Base-by-base conservation (phyloP, 2,113 vertebrate genomes). In the Pitta sordida region DNA sequence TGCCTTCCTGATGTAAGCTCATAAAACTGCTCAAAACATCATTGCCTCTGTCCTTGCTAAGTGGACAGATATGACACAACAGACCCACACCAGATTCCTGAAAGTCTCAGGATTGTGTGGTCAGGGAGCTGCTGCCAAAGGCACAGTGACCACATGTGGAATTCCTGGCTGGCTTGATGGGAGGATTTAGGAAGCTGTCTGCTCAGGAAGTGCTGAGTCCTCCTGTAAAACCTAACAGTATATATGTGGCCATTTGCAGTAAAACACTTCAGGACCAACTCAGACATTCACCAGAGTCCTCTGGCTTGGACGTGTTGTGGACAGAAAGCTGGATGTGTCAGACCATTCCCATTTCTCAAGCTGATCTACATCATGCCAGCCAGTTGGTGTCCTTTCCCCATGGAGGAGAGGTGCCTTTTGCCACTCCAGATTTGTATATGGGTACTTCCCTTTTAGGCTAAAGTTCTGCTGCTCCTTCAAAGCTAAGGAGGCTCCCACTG, bases 31-130 rank as follows among this genome's bases (percentile, higher is more conserved):
- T 46, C 23, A 69, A 56, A 88, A 80, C 53, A 26, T 36, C 65
- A 36, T 7, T 49, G 24, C 15, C 32, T 20, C 11, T 78, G 36
- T 51, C 49, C 41, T 80, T 70, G 27, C 29, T 67, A 10, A 18
- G 18, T 4, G 51, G 37, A 11, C 24, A 76, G n/a, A 71, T 88
- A 63, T 5, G 18, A 43, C 15, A 44, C 39, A 11, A 2, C 17
- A 20, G 52, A 26, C 27, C 43, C 15, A 29, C 27, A 44, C 6
- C 37, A 24, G 46, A 53, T 26, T 11, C 32, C 37, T 76, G 46
- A 2, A 14, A 22, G 10, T 24, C 26, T 86, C 26, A 30, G 14
- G n/a, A 23, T 8, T 0, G 0, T 19, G 37, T 64, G 46, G 13
- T 18, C 41, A 29, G 16, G 59, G 49, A 74, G 83, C 43, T 53